Evolutionary conservation across 1,140 invertebrate species (phyloP).

Genomic region (Holcopasites calliopsidis): DNA sequence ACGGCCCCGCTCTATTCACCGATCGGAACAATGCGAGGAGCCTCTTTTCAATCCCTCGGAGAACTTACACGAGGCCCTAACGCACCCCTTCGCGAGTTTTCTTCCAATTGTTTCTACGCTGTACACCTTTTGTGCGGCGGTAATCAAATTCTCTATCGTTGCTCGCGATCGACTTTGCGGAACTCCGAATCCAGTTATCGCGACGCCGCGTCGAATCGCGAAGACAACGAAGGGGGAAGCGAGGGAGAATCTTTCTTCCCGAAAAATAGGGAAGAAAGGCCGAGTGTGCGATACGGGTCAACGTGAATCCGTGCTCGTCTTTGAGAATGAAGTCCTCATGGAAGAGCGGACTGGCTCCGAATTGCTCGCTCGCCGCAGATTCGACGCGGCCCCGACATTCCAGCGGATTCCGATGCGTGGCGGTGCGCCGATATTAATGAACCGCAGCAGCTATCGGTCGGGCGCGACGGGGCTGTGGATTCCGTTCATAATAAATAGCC

Average conservation of each 20-base stretch:
- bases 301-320: no score
- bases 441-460: slow-evolving; percentile 54
- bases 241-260: slow-evolving; percentile 43
- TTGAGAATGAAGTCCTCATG: slow-evolving; percentile 49
- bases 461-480: slow-evolving; percentile 9
- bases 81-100: slow-evolving; percentile 40
- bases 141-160: slow-evolving; percentile 59
- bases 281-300: no score
- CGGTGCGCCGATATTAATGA: slow-evolving; percentile 58
- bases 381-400: slow-evolving; percentile 53
- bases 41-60: background rate
- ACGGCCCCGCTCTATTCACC: slow-evolving; percentile 9
- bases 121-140: slow-evolving; percentile 49
- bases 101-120: slow-evolving; percentile 43
- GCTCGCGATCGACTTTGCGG: slow-evolving; percentile 63
- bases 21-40: slow-evolving; percentile 5
- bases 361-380: slow-evolving; percentile 56
- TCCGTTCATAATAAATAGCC: slow-evolving; percentile 43
- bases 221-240: slow-evolving; percentile 44
- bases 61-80: slow-evolving; percentile 25
- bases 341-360: slow-evolving; percentile 9
- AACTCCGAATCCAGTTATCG: slow-evolving; percentile 66
- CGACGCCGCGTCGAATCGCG: slow-evolving; percentile 52
- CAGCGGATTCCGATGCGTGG: slow-evolving; percentile 52
- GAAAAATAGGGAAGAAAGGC: no score